Evolutionary conservation across 2,797 vertebrate species (phyloP).

Genomic region (Simalia tracyae): DNA sequence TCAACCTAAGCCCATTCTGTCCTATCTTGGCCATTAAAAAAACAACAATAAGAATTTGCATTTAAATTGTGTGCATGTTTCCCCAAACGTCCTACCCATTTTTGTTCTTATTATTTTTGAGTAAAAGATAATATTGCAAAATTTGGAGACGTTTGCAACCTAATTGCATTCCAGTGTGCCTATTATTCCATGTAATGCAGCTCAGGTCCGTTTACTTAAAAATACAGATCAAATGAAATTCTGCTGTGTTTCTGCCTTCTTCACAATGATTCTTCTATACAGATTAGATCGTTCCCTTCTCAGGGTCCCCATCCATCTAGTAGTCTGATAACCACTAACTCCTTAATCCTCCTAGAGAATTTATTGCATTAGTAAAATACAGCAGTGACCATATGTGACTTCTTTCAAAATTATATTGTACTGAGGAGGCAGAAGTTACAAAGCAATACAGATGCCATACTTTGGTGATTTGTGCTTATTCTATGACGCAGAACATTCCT

Average conservation of each 20-base stretch:
- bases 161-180: not conserved
- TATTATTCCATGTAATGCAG: not conserved
- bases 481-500: conserved; percentile 24
- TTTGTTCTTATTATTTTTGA: not conserved
- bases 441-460: not conserved
- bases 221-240: not conserved
- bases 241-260: not conserved
- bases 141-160: not conserved
- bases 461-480: not conserved
- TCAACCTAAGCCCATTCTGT: not conserved
- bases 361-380: conserved; percentile 10
- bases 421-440: accelerated
- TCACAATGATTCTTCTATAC: not conserved
- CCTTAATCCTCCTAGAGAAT: not conserved
- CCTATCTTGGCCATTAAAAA: not conserved
- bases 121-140: not conserved
- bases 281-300: not conserved
- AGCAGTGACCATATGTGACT: accelerated
- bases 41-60: not conserved
- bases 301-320: not conserved
- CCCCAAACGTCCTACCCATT: not conserved
- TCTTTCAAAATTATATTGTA: not conserved
- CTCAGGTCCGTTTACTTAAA: not conserved
- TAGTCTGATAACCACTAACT: not conserved
- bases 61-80: not conserved